Evolutionary conservation across 1,140 invertebrate genomes (phyloP).

Genomic region (Drosophila orena): DNA sequence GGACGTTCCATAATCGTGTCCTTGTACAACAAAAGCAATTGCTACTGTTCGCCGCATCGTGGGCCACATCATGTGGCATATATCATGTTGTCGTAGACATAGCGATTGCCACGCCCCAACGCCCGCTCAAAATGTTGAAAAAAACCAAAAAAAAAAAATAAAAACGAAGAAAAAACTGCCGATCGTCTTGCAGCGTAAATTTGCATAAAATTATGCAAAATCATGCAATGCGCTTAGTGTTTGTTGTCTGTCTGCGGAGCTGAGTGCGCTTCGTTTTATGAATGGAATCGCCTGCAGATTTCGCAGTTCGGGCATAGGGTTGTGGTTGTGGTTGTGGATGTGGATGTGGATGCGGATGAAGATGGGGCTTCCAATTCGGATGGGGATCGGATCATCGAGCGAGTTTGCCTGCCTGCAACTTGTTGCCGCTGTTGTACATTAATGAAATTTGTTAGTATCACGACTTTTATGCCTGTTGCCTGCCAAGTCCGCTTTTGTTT

Average conservation of each 20-base stretch:
- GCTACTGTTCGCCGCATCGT: constrained; percentile 81
- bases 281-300: constrained; percentile 63
- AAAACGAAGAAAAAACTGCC: constrained; percentile 17
- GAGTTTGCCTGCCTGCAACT: constrained; percentile 64
- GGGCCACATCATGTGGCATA: constrained; percentile 76
- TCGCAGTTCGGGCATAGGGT: not conserved
- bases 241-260: constrained; percentile 54
- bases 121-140: constrained; percentile 7
- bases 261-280: constrained; percentile 74
- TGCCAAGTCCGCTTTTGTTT: constrained; percentile 69
- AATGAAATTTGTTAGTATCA: constrained; percentile 84
- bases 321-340: constrained; percentile 7
- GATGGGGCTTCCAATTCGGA: constrained; percentile 8
- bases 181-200: constrained; percentile 37
- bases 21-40: constrained; percentile 84
- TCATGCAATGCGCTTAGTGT: constrained; percentile 84
- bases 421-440: constrained; percentile 81
- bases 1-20: constrained; percentile 66
- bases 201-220: constrained; percentile 85
- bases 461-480: constrained; percentile 78
- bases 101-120: constrained; percentile 69
- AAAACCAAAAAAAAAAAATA: no score
- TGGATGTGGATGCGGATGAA: constrained; percentile 14
- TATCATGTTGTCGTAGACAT: constrained; percentile 70
- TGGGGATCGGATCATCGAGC: constrained; percentile 39